Conservation (phyloP, 2,797 vertebrate genomes). For the Fistularia commersonii region DNA sequence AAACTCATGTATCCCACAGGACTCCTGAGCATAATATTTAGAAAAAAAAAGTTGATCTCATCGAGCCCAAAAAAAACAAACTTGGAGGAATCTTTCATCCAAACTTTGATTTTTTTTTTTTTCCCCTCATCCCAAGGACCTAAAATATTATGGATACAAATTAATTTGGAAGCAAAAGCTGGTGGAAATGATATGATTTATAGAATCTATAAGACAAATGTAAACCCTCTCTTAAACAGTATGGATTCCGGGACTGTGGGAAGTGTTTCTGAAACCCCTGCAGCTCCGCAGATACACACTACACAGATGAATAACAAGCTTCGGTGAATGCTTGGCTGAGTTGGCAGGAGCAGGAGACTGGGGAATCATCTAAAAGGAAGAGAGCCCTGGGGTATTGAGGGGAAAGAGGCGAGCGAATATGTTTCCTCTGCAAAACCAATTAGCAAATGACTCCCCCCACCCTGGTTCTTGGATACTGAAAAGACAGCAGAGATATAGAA, state of each 20-base stretch:
- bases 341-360: conserved; percentile 68
- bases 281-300: conserved; percentile 53
- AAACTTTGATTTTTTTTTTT: too few species aligned
- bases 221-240: conserved; percentile 37
- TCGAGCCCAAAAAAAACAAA: too few species aligned
- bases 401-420: conserved; percentile 62
- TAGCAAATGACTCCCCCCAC: conserved; percentile 73
- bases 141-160: too few species aligned
- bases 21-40: too few species aligned
- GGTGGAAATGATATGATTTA: conserved; percentile 20
- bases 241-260: conserved; percentile 40
- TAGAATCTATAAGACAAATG: conserved; percentile 20
- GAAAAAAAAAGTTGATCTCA: too few species aligned
- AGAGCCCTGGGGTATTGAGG: conserved; percentile 64
- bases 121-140: too few species aligned
- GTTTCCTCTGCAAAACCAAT: conserved; percentile 74
- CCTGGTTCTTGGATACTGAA: conserved; percentile 52
- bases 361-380: conserved; percentile 70
- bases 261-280: conserved; percentile 49
- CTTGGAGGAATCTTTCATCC: too few species aligned
- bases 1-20: too few species aligned
- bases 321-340: conserved; percentile 61
- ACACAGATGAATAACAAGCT: conserved; percentile 61
- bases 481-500: conserved; percentile 50
- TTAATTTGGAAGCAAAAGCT: conserved; percentile 10